Evolutionary conservation across 2,113 vertebrate genomes (phyloP).

Genomic region (Cochlearius cochlearius): DNA sequence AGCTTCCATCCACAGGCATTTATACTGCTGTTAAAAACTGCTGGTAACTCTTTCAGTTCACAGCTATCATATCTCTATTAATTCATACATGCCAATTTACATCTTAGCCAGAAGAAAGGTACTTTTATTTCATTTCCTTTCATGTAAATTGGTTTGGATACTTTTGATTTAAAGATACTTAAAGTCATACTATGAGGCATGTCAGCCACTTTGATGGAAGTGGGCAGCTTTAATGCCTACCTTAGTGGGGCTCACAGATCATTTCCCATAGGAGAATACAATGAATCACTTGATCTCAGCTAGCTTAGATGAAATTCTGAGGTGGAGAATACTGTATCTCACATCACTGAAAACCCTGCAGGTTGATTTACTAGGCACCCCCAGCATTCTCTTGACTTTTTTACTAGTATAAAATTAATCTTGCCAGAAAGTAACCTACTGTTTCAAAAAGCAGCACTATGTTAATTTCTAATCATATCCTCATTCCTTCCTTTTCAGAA

Average conservation of each 20-base stretch:
- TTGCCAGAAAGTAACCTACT: not conserved
- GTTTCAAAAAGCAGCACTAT: not conserved
- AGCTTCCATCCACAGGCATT: not conserved
- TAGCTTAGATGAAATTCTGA: not conserved
- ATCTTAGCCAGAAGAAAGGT: not conserved
- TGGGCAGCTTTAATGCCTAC: conserved; percentile 28
- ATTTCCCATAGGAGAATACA: conserved; percentile 23
- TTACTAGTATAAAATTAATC: not conserved
- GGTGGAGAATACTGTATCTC: not conserved
- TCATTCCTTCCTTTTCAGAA: not conserved
- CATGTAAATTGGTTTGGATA: conserved; percentile 38
- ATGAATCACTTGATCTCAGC: not conserved
- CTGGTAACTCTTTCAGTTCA: not conserved
- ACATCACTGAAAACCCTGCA: not conserved
- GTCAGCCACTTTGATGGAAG: not conserved
- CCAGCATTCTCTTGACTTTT: not conserved
- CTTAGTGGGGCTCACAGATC: not conserved
- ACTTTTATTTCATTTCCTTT: conserved; percentile 52
- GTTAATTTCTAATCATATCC: not conserved
- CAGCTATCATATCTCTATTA: conserved; percentile 27
- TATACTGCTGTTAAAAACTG: not conserved
- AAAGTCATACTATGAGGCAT: not conserved
- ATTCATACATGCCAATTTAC: conserved; percentile 8
- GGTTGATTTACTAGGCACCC: not conserved
- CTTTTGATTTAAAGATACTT: conserved; percentile 57